phyloP scores from a whole-genome alignment of 2,113 vertebrate genomes.

The Eptesicus fuscus region DNA sequence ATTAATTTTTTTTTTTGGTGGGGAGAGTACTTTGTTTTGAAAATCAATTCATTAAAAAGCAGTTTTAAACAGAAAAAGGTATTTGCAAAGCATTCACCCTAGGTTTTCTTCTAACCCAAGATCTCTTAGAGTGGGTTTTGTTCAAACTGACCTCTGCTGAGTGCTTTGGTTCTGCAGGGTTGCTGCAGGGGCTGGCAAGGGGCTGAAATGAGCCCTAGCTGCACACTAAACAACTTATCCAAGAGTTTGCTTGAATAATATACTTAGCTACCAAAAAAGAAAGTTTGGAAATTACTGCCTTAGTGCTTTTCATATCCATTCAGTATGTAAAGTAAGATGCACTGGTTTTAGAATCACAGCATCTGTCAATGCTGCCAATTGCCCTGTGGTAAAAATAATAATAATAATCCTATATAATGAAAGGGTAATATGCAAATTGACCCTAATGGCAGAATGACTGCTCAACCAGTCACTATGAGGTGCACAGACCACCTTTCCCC shows the following conservation, averaged over 20 bases:
- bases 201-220: background rate
- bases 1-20: background rate
- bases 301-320: background rate
- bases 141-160: background rate
- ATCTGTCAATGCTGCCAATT: background rate
- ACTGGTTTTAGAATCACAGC: background rate
- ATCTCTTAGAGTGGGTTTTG: background rate
- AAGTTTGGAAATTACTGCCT: background rate
- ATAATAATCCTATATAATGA: too few relatives aligned
- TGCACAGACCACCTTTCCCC: too few relatives aligned
- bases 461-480: too few relatives aligned
- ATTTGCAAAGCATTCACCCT: background rate
- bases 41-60: background rate
- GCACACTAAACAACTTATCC: background rate
- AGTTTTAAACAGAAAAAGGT: background rate
- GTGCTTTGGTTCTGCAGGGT: background rate
- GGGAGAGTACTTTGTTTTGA: background rate
- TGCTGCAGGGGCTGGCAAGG: rapidly evolving
- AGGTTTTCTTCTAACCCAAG: background rate
- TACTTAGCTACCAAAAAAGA: background rate
- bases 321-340: background rate
- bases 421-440: too few relatives aligned
- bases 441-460: too few relatives aligned
- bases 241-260: background rate
- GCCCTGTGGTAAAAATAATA: background rate